These are phyloP conservation scores for Salvator merianae DNA, from an alignment of 2,113 vertebrate species.

Conservation along the genomic window DNA sequence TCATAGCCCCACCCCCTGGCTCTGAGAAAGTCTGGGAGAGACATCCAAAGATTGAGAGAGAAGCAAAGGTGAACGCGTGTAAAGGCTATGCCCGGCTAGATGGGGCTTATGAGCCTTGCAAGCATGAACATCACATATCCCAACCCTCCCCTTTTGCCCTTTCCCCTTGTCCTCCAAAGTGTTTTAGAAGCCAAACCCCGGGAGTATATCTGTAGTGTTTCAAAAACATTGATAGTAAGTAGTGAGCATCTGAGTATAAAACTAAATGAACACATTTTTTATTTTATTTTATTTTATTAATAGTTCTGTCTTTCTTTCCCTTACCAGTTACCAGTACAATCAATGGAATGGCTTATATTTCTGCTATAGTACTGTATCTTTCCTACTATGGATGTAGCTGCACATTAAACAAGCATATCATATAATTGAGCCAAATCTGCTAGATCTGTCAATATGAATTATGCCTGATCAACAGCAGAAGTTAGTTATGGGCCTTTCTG, in stretches of 20 bases:
- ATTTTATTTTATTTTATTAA: slow-evolving; percentile 35
- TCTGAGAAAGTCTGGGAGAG: too few species aligned
- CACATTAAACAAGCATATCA: not conserved
- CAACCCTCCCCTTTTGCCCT: too few species aligned
- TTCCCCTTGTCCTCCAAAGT: too few species aligned
- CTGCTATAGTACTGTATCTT: not conserved
- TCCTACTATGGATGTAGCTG: not conserved
- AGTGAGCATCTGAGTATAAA: slow-evolving; percentile 41
- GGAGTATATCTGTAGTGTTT: slow-evolving; percentile 25
- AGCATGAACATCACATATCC: too few species aligned
- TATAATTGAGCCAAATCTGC: not conserved
- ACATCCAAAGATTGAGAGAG: too few species aligned
- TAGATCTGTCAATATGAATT: slow-evolving; percentile 22
- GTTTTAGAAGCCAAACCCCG: too few species aligned
- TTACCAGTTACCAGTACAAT: not conserved
- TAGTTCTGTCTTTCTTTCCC: slow-evolving; percentile 35
- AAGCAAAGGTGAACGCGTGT: too few species aligned
- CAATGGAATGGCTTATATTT: not conserved
- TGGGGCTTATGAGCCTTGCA: too few species aligned
- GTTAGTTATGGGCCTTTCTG: not conserved
- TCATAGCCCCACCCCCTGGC: too few species aligned
- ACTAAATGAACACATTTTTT: slow-evolving; percentile 41
- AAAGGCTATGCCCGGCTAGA: too few species aligned
- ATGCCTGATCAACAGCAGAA: not conserved
- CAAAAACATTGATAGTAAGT: slow-evolving; percentile 51